Percentiles rank a stretch among this genome's conserved stretches.
These are phyloP conservation scores for Nycteola revayana DNA, from an alignment of 2,888 invertebrate genomes.

Conservation along the genomic window DNA sequence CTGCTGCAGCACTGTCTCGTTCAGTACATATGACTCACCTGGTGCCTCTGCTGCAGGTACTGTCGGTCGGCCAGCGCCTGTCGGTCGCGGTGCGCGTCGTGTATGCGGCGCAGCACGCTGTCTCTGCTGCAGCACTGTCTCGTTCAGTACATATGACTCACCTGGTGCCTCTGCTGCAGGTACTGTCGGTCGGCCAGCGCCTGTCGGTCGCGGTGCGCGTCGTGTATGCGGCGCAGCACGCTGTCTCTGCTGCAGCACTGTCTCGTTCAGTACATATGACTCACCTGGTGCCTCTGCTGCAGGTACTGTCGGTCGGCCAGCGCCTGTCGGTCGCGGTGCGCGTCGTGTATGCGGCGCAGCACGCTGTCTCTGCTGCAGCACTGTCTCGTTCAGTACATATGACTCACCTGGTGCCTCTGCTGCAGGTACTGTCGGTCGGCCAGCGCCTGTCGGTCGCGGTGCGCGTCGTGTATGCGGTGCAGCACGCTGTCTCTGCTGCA, in stretches of 20 bases:
- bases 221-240: slow-evolving; percentile 3
- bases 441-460: slow-evolving; percentile 45
- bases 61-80: slow-evolving; percentile 8
- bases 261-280: too few relatives aligned
- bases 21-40: too few relatives aligned
- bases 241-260: too few relatives aligned
- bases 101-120: slow-evolving; percentile 3
- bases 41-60: slow-evolving; percentile 32
- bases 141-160: too few relatives aligned
- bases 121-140: too few relatives aligned
- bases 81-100: neutral
- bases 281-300: slow-evolving; percentile 28
- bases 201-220: neutral
- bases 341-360: slow-evolving; percentile 16
- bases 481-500: too few relatives aligned
- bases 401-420: slow-evolving; percentile 26
- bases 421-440: slow-evolving; percentile 74
- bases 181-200: slow-evolving; percentile 16
- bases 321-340: slow-evolving; percentile 21
- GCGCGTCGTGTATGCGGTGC: slow-evolving; percentile 19
- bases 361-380: too few relatives aligned
- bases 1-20: too few relatives aligned
- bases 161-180: slow-evolving; percentile 28
- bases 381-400: too few relatives aligned
- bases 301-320: slow-evolving; percentile 79